Base-by-base conservation (phyloP, 2,888 invertebrate genomes). In the Lasius platythorax region DNA sequence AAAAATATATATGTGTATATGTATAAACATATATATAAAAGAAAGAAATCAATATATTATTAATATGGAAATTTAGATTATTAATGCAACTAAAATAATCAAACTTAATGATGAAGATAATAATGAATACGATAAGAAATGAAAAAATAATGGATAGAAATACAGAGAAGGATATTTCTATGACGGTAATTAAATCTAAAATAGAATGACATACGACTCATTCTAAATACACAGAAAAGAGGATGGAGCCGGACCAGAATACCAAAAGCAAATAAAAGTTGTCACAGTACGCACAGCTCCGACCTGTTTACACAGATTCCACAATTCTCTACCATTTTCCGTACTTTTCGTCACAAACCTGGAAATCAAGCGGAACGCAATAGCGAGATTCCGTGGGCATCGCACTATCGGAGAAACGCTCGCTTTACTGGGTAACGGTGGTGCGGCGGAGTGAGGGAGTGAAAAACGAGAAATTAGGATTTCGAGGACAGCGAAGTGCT, bases 381-480 rank as follows among this genome's bases (percentile, higher is more conserved):
- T 82, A 83, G 85, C 84, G 79, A 88, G 85, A 88, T 90, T 87
- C 82, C 82, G 84, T 85, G 78, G 87, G 81, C 83, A 87, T 87
- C 82, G 89, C 82, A 83, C 82, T 64, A 81, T 85, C 85, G 84
- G 58, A 56, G 40, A 84, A 83, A 74, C 82, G 84, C 83, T 74
- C 87, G 84, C 85, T 85, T 86, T 83, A 87, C 85, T 81, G 85
- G 56, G 75, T 81, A 82, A 84, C 83, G 78, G 61, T 63, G 50
- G 61, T 66, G 70, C 63, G 75, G 67, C 53, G 81, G 72, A 53
- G 43, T 66, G 84, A 67, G 78, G 72, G 79, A 87, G 74, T 86
- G 84, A 90, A 92, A 92, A 91, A 90, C 87, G 88, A 85, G 91
- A 91, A 91, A 92, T 92, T 92, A 92, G 92, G 91, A 92, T 92